Conservation (phyloP, 2,888 invertebrate species). For the Apodemia zela region DNA sequence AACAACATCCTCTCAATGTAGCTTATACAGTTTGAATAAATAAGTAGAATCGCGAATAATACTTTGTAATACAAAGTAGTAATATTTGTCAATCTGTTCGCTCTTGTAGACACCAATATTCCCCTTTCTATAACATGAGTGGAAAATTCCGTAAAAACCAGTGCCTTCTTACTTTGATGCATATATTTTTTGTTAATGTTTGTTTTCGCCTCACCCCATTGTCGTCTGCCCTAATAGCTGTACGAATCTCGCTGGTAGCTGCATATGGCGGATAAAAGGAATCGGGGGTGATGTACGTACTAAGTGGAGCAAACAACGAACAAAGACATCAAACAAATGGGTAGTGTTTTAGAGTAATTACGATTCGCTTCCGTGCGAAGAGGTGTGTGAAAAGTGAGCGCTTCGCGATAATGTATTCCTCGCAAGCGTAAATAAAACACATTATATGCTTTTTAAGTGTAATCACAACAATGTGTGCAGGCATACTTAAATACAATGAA, state of each 20-base stretch:
- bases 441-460: conserved; percentile 20
- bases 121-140: background rate
- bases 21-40: background rate
- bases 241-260: conserved; percentile 55
- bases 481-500: conserved; percentile 8
- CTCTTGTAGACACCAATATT: conserved; percentile 8
- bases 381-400: conserved; percentile 64
- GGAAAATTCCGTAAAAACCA: conserved; percentile 17
- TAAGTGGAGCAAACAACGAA: conserved; percentile 78
- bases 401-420: conserved; percentile 49
- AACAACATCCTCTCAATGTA: background rate
- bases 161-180: conserved; percentile 50
- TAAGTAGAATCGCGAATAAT: background rate
- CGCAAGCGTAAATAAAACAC: conserved; percentile 38
- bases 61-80: background rate
- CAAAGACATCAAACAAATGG: conserved; percentile 81
- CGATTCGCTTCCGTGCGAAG: conserved; percentile 74
- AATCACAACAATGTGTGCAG: conserved; percentile 14
- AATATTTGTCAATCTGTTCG: conserved; percentile 10
- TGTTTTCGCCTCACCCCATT: conserved; percentile 73
- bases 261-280: conserved; percentile 67
- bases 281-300: conserved; percentile 74
- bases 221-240: conserved; percentile 67
- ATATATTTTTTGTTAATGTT: conserved; percentile 75
- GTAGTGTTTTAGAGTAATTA: conserved; percentile 80